phyloP scores from a whole-genome alignment of 1,140 invertebrate genomes.

The Geopemphigus sp. region DNA sequence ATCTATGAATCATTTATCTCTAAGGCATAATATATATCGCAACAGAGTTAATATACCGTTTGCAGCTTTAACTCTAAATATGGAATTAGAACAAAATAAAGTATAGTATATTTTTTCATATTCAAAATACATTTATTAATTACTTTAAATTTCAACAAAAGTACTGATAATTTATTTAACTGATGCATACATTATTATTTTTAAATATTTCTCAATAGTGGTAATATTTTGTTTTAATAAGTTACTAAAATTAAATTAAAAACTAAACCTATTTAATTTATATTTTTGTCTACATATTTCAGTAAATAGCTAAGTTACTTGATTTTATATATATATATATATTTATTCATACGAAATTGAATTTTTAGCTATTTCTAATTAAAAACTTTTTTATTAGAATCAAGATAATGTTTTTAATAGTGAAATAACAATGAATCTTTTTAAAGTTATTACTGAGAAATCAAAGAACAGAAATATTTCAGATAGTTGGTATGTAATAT shows the following conservation, averaged over 20 bases:
- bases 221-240: background rate
- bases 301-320: too few species aligned
- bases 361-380: background rate
- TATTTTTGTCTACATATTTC: too few species aligned
- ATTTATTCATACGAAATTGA: too few species aligned
- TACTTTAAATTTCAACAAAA: background rate
- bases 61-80: background rate
- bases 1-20: slow-evolving; percentile 11
- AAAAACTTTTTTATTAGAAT: background rate
- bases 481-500: background rate
- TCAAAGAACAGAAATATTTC: background rate
- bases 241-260: too few species aligned
- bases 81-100: slow-evolving; percentile 20
- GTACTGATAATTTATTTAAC: background rate
- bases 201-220: background rate
- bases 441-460: background rate
- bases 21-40: background rate
- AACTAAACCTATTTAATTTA: too few species aligned
- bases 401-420: background rate
- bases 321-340: too few species aligned
- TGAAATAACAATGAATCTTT: background rate
- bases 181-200: background rate
- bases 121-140: background rate
- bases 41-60: slow-evolving; percentile 8
- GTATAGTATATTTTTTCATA: background rate